phyloP scores from a whole-genome alignment of 2,888 invertebrate genomes.

The Oasisia sp. region DNA sequence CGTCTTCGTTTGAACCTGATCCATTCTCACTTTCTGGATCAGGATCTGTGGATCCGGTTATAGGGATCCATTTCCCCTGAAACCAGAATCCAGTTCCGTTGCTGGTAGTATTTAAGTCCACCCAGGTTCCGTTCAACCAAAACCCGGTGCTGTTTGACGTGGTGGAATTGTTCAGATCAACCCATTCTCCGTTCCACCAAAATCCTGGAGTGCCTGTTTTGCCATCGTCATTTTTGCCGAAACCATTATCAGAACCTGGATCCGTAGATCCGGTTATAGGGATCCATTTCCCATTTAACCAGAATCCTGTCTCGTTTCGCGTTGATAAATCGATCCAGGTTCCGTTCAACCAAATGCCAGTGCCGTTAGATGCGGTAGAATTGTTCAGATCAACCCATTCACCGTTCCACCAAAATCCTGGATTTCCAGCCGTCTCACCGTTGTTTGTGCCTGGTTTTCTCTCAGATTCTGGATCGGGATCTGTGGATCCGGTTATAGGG shows the following conservation, averaged over 20 bases:
- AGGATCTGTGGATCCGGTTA: not conserved
- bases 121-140: constrained; percentile 22
- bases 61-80: not conserved
- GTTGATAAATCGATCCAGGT: too few species aligned
- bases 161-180: not conserved
- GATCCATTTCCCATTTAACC: too few species aligned
- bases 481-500: not conserved
- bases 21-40: not conserved
- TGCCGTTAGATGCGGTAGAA: not conserved
- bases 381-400: constrained; percentile 7
- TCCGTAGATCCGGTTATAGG: not conserved
- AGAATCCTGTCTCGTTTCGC: too few species aligned
- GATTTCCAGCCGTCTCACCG: not conserved
- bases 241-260: not conserved
- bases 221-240: not conserved
- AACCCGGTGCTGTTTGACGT: constrained; percentile 21
- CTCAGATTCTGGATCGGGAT: not conserved
- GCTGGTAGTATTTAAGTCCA: not conserved
- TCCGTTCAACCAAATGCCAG: too few species aligned
- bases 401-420: not conserved
- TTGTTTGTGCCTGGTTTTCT: too few species aligned
- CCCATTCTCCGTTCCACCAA: constrained; percentile 14
- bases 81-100: constrained; percentile 23
- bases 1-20: not conserved
- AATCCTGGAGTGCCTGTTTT: not conserved